phyloP scores from a whole-genome alignment of 2,888 invertebrate genomes.

The Mycalesis mineus region DNA sequence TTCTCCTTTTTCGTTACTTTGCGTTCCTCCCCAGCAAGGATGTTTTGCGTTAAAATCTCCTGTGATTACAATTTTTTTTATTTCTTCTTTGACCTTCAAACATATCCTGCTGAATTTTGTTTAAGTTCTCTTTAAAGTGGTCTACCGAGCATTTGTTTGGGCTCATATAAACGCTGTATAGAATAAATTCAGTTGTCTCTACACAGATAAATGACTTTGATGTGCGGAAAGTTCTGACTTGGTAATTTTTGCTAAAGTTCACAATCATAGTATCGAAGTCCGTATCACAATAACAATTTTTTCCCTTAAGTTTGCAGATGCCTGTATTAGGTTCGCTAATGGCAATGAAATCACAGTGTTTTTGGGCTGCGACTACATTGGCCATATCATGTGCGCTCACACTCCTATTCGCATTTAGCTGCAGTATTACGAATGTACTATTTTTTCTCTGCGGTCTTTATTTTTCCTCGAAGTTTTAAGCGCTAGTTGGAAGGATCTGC shows the following conservation, averaged over 20 bases:
- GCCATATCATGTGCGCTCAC: neutral
- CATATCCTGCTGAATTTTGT: neutral
- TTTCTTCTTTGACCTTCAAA: neutral
- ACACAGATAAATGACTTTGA: neutral
- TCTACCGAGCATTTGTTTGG: neutral
- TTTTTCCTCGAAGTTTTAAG: neutral
- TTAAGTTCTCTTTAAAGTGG: neutral
- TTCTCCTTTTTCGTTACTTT: neutral
- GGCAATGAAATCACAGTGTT: neutral
- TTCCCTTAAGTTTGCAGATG: neutral
- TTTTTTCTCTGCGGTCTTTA: neutral
- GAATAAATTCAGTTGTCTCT: neutral
- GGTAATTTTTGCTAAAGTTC: neutral
- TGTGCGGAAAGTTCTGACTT: neutral
- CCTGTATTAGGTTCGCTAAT: neutral
- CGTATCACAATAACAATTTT: neutral
- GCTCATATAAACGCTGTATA: neutral
- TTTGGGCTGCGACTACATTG: neutral
- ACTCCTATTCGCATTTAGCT: neutral
- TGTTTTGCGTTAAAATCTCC: neutral
- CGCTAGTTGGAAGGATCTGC: neutral
- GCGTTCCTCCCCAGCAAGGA: neutral
- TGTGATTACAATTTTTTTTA: neutral
- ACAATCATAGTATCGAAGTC: neutral
- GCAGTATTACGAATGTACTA: neutral